Base-by-base conservation (phyloP, 1,140 invertebrate species). In the Dendrolimus punctatus region DNA sequence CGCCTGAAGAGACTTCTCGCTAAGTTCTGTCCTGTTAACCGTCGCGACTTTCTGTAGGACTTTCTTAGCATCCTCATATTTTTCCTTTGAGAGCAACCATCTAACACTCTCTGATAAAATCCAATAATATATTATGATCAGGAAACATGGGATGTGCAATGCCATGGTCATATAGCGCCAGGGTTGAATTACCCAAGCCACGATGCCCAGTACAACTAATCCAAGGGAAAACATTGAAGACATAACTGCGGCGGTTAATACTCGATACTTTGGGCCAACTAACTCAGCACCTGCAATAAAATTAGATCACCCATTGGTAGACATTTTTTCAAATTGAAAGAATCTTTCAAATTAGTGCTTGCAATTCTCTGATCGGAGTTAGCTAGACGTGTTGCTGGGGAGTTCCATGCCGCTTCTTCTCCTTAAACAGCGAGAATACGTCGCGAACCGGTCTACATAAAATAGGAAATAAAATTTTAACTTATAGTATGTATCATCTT, bases 41-140 rank as follows among this genome's bases (percentile, higher is more conserved):
- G 82, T 89, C 0, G 92, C 91, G 4, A 91, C 91, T 59, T 88
- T 88, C 5, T 88, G 85, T 8, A 93, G 76, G 8, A 92, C 87
- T 8, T 66, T 71, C 44, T 87, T 88, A 5, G 92, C 92, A 63
- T 93, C 89, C 0, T 91, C 85, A 49, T 90, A 91, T 58, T 90
- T 90, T 8, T 91, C 89, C 10, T 93, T 91, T 0, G 92, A 90
- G 38, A 95, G 70, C 6, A 95, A 86, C 94, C 94, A 96, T 61
- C 94, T 82, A 10, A 92, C 86, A 44, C 91, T 92, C 77, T 93
- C 92, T 2, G 89, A 89, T 6, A 92, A 62, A 41, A 91, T 66
- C 80, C 90, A 90, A 46, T 90, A 90, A 66, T 92, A 91, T 2
- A 84, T 69, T 7, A 94, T 73, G 10, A 93, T 87, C 1, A 92